Conservation (phyloP, 2,888 invertebrate genomes). For the Neoaliturus tenellus region DNA sequence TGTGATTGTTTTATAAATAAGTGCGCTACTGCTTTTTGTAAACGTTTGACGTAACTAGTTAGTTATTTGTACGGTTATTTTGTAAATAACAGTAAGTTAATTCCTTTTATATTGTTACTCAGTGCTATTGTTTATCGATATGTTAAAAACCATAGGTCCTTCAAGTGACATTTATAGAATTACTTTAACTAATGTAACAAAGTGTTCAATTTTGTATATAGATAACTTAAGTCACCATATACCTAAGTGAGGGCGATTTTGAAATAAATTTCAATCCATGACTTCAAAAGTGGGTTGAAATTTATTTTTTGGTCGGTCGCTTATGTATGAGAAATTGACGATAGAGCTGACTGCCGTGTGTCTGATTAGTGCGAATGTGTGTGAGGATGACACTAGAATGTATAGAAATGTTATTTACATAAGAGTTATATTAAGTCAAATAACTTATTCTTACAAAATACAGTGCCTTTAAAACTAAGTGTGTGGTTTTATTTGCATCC, state of each 20-base stretch:
- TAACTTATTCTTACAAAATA: constrained; percentile 46
- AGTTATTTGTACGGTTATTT: constrained; percentile 58
- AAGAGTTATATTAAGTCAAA: constrained; percentile 48
- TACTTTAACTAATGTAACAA: constrained; percentile 30
- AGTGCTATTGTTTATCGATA: constrained; percentile 50
- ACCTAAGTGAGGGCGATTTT: neutral
- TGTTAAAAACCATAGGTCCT: constrained; percentile 45
- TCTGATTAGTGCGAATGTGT: neutral
- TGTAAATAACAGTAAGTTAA: constrained; percentile 60
- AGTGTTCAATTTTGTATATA: constrained; percentile 42
- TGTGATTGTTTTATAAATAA: constrained; percentile 58
- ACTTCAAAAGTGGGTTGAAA: neutral
- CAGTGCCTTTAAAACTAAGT: neutral
- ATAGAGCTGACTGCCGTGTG: neutral
- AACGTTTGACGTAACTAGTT: constrained; percentile 59
- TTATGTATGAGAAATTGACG: neutral
- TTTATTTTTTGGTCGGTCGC: constrained; percentile 15
- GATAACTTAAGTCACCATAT: constrained; percentile 42
- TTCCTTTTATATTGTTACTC: constrained; percentile 55
- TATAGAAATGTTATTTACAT: constrained; percentile 47
- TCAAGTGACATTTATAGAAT: constrained; percentile 16
- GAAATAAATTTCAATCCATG: neutral
- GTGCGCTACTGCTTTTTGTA: constrained; percentile 52
- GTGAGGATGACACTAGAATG: neutral
- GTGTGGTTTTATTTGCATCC: too few relatives aligned